These are phyloP conservation scores for Xenus cinereus DNA, from an alignment of 2,113 vertebrate genomes.

Conservation along the genomic window DNA sequence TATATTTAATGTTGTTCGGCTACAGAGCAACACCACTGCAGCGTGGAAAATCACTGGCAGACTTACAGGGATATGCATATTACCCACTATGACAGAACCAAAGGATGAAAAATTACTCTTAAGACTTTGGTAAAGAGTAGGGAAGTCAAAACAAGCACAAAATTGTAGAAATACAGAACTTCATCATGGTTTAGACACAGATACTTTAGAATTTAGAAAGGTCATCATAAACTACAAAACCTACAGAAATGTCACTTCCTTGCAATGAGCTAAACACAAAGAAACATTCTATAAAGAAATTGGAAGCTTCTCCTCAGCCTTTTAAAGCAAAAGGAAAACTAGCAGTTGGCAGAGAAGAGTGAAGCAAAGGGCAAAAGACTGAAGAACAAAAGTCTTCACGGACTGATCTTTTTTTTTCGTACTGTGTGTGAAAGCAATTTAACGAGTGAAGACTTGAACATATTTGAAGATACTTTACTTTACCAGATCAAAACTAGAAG, in stretches of 20 bases:
- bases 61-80: constrained; percentile 38
- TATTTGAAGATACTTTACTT: not conserved
- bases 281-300: not conserved
- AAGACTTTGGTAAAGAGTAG: not conserved
- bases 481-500: constrained; percentile 7
- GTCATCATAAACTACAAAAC: constrained; percentile 5
- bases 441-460: not conserved
- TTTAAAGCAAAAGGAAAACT: not conserved
- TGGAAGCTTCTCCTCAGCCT: constrained; percentile 8
- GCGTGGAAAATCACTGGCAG: constrained; percentile 42
- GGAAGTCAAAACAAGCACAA: constrained; percentile 3
- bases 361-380: not conserved
- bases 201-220: constrained; percentile 39
- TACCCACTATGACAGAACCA: not conserved
- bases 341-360: not conserved
- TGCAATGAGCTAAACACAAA: not conserved
- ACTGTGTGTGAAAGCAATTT: not conserved
- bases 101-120: constrained; percentile 35
- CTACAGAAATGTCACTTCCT: constrained; percentile 1
- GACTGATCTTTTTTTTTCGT: not conserved
- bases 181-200: not conserved
- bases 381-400: not conserved
- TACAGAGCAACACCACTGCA: constrained; percentile 9
- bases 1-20: constrained; percentile 30
- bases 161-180: constrained; percentile 3